Evolutionary conservation across 2,888 invertebrate genomes (phyloP).

Genomic region (Sturmia bella): DNA sequence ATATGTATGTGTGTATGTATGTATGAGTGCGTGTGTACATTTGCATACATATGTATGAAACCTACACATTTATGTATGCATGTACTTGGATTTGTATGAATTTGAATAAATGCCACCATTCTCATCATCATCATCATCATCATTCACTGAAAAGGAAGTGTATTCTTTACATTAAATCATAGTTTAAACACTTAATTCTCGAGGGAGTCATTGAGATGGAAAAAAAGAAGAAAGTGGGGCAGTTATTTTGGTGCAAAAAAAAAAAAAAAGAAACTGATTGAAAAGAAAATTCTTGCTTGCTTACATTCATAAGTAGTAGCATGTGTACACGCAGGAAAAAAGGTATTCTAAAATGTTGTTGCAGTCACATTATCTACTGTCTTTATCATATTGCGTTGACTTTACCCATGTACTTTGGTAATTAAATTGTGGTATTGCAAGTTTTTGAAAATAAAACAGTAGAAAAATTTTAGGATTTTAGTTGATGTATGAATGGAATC

Average conservation of each 20-base stretch:
- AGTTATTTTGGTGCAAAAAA: neutral
- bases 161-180: slow-evolving; percentile 40
- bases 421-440: too few species aligned
- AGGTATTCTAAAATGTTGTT: too few species aligned
- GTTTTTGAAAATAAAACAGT: too few species aligned
- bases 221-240: neutral
- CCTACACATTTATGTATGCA: too few species aligned
- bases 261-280: neutral
- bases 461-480: too few species aligned
- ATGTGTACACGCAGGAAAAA: too few species aligned
- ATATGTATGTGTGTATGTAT: slow-evolving; percentile 2
- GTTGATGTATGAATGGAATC: too few species aligned
- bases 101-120: neutral
- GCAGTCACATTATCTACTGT: too few species aligned
- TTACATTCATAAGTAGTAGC: too few species aligned
- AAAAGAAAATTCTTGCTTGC: neutral
- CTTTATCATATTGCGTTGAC: too few species aligned
- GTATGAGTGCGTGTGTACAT: neutral
- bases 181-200: slow-evolving; percentile 9
- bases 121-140: neutral
- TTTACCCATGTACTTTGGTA: too few species aligned
- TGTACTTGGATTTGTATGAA: too few species aligned
- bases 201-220: neutral
- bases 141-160: slow-evolving; percentile 21
- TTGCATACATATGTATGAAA: slow-evolving; percentile 3